Conservation (phyloP, 2,888 invertebrate species). For the Cryptocephalus moraei region DNA sequence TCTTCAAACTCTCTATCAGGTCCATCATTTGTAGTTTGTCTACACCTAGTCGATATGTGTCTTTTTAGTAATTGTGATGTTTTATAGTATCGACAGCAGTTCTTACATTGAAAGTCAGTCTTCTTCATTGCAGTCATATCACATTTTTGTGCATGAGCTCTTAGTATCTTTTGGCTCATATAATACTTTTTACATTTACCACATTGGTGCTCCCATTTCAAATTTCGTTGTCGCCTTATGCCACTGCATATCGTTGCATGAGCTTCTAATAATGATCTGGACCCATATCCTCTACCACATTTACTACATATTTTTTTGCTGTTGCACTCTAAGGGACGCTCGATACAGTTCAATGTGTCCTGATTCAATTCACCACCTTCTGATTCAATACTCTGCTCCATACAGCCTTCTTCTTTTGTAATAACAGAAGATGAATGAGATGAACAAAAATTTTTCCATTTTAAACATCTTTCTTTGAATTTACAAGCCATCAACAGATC, state of each 20-base stretch:
- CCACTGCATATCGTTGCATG: background rate
- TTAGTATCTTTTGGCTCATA: background rate
- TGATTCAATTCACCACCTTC: too few relatives aligned
- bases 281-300: background rate
- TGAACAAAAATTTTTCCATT: too few relatives aligned
- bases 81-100: too few relatives aligned
- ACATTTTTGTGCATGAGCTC: background rate
- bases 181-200: background rate
- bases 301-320: background rate
- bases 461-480: background rate
- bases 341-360: too few relatives aligned
- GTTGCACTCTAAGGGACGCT: background rate
- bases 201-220: background rate
- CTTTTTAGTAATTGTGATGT: too few relatives aligned
- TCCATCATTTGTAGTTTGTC: background rate
- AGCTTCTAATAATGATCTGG: background rate
- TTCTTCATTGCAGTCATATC: background rate
- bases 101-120: too few relatives aligned
- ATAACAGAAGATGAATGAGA: too few relatives aligned
- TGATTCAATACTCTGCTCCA: too few relatives aligned
- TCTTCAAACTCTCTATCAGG: background rate
- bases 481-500: background rate
- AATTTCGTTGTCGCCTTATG: background rate
- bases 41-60: too few relatives aligned
- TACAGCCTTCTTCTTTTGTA: too few relatives aligned